phyloP scores from a whole-genome alignment of 2,113 vertebrate species.

The Galbula dea region DNA sequence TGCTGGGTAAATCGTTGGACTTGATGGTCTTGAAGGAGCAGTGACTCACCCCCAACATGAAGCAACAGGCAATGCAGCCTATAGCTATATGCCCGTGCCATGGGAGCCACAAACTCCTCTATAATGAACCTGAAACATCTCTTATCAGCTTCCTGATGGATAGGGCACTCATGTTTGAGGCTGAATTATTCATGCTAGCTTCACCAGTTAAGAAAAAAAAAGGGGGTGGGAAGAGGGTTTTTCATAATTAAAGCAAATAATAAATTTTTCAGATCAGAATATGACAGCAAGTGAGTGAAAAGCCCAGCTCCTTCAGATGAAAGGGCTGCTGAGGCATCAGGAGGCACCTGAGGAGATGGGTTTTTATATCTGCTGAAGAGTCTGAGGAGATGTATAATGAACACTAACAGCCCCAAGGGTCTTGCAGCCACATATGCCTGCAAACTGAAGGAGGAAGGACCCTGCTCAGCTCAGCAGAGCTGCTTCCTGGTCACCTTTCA shows the following conservation, averaged over 20 bases:
- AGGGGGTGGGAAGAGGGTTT: background rate
- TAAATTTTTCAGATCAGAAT: background rate
- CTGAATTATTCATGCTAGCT: background rate
- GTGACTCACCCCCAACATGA: background rate
- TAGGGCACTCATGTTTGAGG: background rate
- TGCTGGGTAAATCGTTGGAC: too few relatives aligned
- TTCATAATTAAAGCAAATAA: background rate
- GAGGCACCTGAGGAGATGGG: background rate
- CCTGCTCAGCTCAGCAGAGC: background rate
- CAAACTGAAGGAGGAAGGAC: background rate
- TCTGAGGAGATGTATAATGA: background rate
- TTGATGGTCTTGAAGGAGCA: background rate
- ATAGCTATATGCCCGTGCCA: fast-evolving
- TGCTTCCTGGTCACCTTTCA: fast-evolving
- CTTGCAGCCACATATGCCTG: fast-evolving
- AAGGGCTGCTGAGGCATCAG: background rate
- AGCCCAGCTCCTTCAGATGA: background rate
- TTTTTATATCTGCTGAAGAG: background rate
- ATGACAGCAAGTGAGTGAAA: background rate
- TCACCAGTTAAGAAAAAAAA: background rate
- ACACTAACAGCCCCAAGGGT: background rate
- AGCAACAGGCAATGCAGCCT: background rate
- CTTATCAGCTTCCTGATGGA: background rate
- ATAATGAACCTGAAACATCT: background rate
- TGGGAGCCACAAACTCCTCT: background rate